These are phyloP conservation scores for Phortica okadai DNA, from an alignment of 2,888 invertebrate genomes.

Conservation along the genomic window DNA sequence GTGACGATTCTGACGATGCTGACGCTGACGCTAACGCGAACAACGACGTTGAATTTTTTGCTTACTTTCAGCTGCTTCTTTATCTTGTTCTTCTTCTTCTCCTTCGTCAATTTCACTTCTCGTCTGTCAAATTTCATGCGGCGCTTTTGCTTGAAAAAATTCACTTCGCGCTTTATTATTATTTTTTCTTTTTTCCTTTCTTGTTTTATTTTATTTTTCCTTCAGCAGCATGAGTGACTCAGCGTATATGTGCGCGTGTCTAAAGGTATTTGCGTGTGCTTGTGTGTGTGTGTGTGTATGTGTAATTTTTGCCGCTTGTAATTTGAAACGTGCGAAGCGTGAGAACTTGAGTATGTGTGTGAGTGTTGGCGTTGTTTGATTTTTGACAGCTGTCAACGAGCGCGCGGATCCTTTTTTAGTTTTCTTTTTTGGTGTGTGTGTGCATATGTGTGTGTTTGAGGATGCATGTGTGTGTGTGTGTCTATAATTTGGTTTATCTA, in stretches of 20 bases:
- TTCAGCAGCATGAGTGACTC: background rate
- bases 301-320: background rate
- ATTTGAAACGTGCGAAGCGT: background rate
- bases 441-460: background rate
- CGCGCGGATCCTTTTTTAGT: slow-evolving; percentile 29
- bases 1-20: background rate
- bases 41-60: background rate
- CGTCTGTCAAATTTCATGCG: background rate
- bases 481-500: too few species aligned
- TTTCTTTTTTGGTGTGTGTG: background rate
- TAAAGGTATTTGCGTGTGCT: background rate
- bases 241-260: background rate
- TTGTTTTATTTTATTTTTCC: background rate
- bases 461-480: too few species aligned
- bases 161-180: background rate
- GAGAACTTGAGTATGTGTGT: too few species aligned
- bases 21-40: slow-evolving; percentile 2
- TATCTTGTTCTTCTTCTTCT: background rate
- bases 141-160: background rate
- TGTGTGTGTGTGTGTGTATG: background rate
- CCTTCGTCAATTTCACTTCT: background rate
- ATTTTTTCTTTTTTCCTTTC: background rate
- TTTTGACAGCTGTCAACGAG: slow-evolving; percentile 65
- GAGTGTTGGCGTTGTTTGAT: slow-evolving; percentile 32
- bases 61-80: background rate